Percentiles rank a stretch among this genome's conserved stretches.
phyloP scores from a whole-genome alignment of 2,113 vertebrate species.

The Albula glossodonta region DNA sequence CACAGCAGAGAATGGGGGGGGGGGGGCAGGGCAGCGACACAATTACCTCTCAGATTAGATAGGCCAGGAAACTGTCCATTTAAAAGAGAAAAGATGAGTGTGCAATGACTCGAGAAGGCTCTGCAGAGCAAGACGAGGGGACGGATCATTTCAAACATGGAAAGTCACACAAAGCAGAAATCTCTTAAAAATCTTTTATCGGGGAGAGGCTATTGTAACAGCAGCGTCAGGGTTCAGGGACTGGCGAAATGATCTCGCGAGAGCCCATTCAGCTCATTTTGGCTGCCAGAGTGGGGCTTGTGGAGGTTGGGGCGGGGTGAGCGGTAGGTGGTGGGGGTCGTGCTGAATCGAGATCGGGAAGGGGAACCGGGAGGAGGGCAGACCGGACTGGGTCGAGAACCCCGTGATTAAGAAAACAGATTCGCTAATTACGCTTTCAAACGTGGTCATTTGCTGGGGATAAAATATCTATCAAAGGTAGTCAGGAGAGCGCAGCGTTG shows the following conservation, averaged over 20 bases:
- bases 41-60: slow-evolving; percentile 47
- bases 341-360: slow-evolving; percentile 60
- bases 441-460: slow-evolving; percentile 89
- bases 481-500: slow-evolving; percentile 79
- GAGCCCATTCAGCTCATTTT: background rate
- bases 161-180: slow-evolving; percentile 47
- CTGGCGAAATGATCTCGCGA: slow-evolving; percentile 40
- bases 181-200: slow-evolving; percentile 63
- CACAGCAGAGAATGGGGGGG: slow-evolving; percentile 28
- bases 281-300: too few relatives aligned
- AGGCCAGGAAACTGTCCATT: slow-evolving; percentile 54
- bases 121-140: slow-evolving; percentile 28
- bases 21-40: slow-evolving; percentile 39
- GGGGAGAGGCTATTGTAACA: slow-evolving; percentile 49
- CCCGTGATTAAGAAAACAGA: slow-evolving; percentile 91
- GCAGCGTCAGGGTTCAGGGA: slow-evolving; percentile 63
- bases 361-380: slow-evolving; percentile 67
- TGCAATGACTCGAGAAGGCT: slow-evolving; percentile 37
- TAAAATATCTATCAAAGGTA: slow-evolving; percentile 95
- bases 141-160: slow-evolving; percentile 45
- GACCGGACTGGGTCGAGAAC: slow-evolving; percentile 75
- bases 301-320: slow-evolving; percentile 45
- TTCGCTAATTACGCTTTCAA: slow-evolving; percentile 93
- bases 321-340: slow-evolving; percentile 55
- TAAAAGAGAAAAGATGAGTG: slow-evolving; percentile 47